A percentile compares a stretch with the other conserved stretches of the same genome.
Evolutionary conservation across 2,797 vertebrate species (phyloP).

Genomic region (Spizella passerina): DNA sequence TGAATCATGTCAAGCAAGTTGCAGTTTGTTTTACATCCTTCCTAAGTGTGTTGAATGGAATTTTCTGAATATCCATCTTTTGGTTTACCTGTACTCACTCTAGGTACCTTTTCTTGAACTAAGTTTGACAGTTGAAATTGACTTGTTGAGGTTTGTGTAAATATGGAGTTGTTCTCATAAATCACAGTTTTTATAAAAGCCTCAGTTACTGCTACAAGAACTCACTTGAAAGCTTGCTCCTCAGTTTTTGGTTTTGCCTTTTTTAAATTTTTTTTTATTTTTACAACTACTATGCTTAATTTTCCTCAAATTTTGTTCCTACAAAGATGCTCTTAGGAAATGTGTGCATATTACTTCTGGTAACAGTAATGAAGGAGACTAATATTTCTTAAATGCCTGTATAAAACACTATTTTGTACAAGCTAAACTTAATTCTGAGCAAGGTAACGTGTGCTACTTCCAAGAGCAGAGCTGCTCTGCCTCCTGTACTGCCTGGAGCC

Average conservation of each 20-base stretch:
- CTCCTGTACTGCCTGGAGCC: neutral
- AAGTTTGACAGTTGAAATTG: neutral
- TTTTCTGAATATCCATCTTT: neutral
- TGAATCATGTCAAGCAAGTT: neutral
- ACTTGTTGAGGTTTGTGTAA: neutral
- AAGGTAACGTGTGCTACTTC: neutral
- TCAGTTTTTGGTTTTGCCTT: neutral
- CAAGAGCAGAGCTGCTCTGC: neutral
- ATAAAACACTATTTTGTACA: neutral
- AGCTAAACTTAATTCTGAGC: neutral
- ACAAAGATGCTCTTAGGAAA: neutral
- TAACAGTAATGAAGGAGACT: conserved; percentile 5
- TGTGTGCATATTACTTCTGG: neutral
- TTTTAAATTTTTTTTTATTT: neutral
- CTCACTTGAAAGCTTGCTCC: neutral
- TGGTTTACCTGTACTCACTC: neutral
- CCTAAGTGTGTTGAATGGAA: neutral
- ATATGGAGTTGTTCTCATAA: neutral
- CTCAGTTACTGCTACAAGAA: neutral
- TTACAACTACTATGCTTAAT: neutral
- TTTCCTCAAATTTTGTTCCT: neutral
- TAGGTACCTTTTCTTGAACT: neutral
- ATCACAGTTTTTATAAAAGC: neutral
- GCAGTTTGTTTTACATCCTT: neutral
- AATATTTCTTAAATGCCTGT: neutral